These are phyloP conservation scores for Scaptomyza hsui DNA, from an alignment of 1,140 invertebrate species.

Conservation along the genomic window DNA sequence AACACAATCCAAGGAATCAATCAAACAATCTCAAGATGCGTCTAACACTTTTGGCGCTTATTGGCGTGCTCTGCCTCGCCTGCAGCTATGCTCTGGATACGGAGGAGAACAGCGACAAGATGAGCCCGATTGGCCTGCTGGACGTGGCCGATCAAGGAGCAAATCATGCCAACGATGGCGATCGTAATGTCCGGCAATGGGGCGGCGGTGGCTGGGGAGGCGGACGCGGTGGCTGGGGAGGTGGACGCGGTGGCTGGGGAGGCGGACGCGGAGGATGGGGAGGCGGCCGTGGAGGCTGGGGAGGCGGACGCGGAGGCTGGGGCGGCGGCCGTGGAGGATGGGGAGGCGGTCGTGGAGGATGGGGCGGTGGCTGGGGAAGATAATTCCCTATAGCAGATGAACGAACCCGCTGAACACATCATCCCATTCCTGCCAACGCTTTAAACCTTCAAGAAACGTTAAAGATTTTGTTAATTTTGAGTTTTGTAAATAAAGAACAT, in stretches of 20 bases:
- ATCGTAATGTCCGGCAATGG: conserved; percentile 33
- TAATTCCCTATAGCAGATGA: not conserved
- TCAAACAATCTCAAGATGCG: conserved; percentile 30
- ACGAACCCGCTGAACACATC: not conserved
- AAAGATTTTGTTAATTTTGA: not conserved
- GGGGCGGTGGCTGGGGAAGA: conserved; percentile 2
- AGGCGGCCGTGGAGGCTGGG: conserved; percentile 21
- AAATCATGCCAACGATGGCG: conserved; percentile 47
- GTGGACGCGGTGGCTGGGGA: conserved; percentile 11
- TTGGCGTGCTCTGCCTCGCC: conserved; percentile 38
- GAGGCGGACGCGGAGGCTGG: not conserved
- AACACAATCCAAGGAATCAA: not conserved
- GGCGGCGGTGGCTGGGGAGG: conserved; percentile 11
- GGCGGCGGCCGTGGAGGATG: not conserved
- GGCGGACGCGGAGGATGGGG: not conserved
- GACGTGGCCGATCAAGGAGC: conserved; percentile 52
- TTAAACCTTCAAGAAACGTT: not conserved
- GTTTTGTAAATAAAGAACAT: conserved; percentile 45
- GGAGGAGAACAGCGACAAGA: not conserved
- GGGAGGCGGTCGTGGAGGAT: conserved; percentile 18
- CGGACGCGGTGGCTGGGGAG: conserved; percentile 6
- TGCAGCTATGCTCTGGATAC: conserved; percentile 9
- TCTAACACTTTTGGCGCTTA: conserved; percentile 29
- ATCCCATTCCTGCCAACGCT: not conserved
- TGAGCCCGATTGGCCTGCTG: conserved; percentile 22